Base-by-base conservation (phyloP, 2,888 invertebrate species). In the Colletes collaris region DNA sequence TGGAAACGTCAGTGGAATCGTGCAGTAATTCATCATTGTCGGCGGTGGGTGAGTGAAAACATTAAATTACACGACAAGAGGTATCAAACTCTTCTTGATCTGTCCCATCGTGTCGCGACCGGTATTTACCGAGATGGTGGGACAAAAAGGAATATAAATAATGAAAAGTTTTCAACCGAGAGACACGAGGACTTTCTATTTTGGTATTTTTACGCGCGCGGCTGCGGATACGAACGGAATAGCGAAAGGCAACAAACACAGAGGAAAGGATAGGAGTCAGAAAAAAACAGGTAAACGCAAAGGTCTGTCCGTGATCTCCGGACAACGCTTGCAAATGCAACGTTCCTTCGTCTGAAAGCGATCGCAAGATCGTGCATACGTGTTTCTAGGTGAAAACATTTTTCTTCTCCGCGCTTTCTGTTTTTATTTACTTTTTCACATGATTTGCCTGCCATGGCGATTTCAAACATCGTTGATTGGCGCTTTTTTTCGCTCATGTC, bases 111-210 rank as follows among this genome's bases (percentile, higher is more conserved):
- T 44, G 16, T 16, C 35, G 52, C 19, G 10, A 19, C 65, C 69
- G 59, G 78, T n/a, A n/a, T n/a, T n/a, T n/a, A n/a, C n/a, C n/a
- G n/a, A n/a, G n/a, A n/a, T n/a, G n/a, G n/a, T n/a, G n/a, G n/a
- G n/a, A n/a, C n/a, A n/a, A n/a, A n/a, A n/a, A n/a, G n/a, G n/a
- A n/a, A n/a, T n/a, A n/a, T n/a, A n/a, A n/a, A n/a, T n/a, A n/a
- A n/a, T n/a, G n/a, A n/a, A n/a, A n/a, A 63, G 50, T 80, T 76
- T 75, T 81, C 35, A 55, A 60, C 52, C 65, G 62, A 55, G 53
- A 27, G 52, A 55, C 58, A 62, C 52, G 60, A 46, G 62, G 63
- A 89, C 89, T 88, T 89, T 89, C 87, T 88, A 89, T 88, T 87
- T 89, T 81, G 85, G 74, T 70, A 86, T 87, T 88, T 89, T 88